These are phyloP conservation scores for Hycleus phaleratus DNA, from an alignment of 1,140 invertebrate species.

Conservation along the genomic window DNA sequence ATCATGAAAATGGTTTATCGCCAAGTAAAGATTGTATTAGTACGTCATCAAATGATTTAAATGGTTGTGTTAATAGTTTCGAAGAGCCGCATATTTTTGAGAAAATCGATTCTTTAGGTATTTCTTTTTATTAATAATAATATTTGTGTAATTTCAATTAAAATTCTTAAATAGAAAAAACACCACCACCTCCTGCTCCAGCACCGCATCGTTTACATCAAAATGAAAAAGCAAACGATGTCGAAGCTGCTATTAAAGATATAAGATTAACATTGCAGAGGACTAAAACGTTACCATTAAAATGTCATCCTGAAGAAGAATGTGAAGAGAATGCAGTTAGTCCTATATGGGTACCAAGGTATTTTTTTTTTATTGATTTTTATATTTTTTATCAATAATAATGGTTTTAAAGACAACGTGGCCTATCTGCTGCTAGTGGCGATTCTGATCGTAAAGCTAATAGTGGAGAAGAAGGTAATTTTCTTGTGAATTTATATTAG, in stretches of 20 bases:
- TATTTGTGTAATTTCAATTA: background rate
- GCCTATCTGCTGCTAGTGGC: constrained; percentile 38
- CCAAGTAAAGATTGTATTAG: constrained; percentile 27
- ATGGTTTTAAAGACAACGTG: constrained; percentile 31
- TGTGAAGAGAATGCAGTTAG: constrained; percentile 41
- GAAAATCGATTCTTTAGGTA: constrained; percentile 35
- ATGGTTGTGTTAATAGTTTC: constrained; percentile 44
- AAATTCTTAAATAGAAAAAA: constrained; percentile 36
- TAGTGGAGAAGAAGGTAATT: constrained; percentile 40
- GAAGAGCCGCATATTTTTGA: constrained; percentile 34
- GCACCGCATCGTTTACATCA: constrained; percentile 47
- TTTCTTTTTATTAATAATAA: background rate
- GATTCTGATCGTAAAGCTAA: constrained; percentile 39
- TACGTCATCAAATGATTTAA: constrained; percentile 43
- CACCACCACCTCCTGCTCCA: constrained; percentile 61
- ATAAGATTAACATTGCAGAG: constrained; percentile 70
- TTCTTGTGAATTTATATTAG: background rate
- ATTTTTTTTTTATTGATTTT: constrained; percentile 26
- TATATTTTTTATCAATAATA: constrained; percentile 8
- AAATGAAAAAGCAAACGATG: constrained; percentile 43
- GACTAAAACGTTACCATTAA: constrained; percentile 59
- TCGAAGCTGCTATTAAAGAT: constrained; percentile 74
- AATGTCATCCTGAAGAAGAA: constrained; percentile 40
- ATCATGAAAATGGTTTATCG: constrained; percentile 35
- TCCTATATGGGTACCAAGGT: constrained; percentile 61